phyloP scores from a whole-genome alignment of 2,888 invertebrate genomes.

The Lepidocyrtoides sp. region DNA sequence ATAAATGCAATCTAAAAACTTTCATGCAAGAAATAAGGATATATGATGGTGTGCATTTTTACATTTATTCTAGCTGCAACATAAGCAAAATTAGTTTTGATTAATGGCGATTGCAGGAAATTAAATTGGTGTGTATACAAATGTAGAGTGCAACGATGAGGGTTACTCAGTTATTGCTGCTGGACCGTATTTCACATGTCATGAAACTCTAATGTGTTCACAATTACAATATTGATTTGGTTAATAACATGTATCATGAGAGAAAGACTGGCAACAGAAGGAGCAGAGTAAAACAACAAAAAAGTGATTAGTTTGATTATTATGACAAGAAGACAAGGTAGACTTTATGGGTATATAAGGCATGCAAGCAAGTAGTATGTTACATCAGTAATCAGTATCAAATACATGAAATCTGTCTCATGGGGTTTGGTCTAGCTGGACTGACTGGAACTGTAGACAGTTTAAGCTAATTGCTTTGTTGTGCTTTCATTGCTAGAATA shows the following conservation, averaged over 20 bases:
- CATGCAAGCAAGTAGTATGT: too few species aligned
- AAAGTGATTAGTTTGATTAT: conserved; percentile 24
- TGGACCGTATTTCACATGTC: background rate
- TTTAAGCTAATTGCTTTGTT: background rate
- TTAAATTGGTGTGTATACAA: conserved; percentile 68
- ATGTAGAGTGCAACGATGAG: background rate
- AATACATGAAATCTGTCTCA: background rate
- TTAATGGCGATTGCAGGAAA: conserved; percentile 78
- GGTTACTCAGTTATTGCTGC: too few species aligned
- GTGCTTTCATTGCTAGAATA: background rate
- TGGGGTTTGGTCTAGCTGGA: too few species aligned
- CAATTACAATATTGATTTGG: conserved; percentile 33
- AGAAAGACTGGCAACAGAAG: background rate
- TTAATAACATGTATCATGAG: background rate
- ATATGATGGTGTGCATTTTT: background rate
- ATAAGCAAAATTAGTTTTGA: conserved; percentile 70
- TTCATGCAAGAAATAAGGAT: background rate
- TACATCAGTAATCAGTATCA: background rate
- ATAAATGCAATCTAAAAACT: background rate
- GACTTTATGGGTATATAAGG: background rate
- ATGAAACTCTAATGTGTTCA: background rate
- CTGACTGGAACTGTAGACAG: background rate
- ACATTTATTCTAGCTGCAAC: background rate
- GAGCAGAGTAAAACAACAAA: background rate
- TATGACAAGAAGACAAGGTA: background rate